phyloP scores from a whole-genome alignment of 2,113 vertebrate genomes.

The Paradoxurus hermaphroditus region DNA sequence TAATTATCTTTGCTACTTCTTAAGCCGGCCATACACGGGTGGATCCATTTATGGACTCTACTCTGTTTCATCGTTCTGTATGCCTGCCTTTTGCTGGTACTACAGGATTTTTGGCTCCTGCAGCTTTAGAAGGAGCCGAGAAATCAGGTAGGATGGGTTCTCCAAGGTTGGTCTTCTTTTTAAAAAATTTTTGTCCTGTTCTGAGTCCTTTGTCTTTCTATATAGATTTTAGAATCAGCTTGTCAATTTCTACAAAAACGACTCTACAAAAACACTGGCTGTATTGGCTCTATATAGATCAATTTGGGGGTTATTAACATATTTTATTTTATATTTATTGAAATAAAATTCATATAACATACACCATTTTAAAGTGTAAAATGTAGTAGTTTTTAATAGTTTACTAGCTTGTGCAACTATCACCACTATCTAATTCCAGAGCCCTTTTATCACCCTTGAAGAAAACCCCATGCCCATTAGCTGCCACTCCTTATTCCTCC shows the following conservation, averaged over 20 bases:
- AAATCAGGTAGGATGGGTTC: background rate
- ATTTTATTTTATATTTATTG: constrained; percentile 5
- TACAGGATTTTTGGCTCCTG: background rate
- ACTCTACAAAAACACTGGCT: too few species aligned
- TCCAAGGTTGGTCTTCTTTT: background rate
- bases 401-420: background rate
- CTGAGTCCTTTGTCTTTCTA: background rate
- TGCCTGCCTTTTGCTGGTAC: background rate
- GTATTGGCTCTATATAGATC: background rate
- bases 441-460: background rate
- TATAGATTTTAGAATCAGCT: background rate
- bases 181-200: background rate
- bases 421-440: background rate
- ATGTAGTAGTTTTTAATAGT: background rate
- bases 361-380: background rate
- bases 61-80: background rate
- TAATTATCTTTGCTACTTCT: background rate
- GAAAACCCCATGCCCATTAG: background rate
- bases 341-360: background rate
- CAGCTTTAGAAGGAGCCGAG: background rate
- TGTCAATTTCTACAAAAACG: background rate
- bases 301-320: background rate
- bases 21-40: too few species aligned
- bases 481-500: background rate
- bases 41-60: background rate